Percentiles rank a stretch among this genome's conserved stretches.
Evolutionary conservation across 2,888 invertebrate species (phyloP).

Genomic region (Heliconius ethilla): DNA sequence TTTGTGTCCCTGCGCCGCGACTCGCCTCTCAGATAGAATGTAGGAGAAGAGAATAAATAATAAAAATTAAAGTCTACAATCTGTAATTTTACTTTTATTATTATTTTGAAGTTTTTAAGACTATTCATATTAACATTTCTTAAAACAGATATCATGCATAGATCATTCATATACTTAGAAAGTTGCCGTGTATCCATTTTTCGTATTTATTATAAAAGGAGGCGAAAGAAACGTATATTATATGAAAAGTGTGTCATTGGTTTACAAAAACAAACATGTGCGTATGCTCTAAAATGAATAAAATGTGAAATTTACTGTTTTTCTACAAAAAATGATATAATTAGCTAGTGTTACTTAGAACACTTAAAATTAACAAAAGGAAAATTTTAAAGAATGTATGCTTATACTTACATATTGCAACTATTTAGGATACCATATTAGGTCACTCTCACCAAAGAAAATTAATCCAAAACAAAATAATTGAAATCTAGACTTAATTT

Average conservation of each 20-base stretch:
- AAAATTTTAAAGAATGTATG: not conserved
- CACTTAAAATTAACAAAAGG: not conserved
- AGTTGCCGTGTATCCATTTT: conserved; percentile 2
- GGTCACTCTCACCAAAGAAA: conserved; percentile 50
- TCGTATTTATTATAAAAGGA: conserved; percentile 16
- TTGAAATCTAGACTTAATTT: conserved; percentile 47
- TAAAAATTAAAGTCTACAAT: not conserved
- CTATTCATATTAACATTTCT: not conserved
- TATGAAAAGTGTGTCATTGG: conserved; percentile 19
- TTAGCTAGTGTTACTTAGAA: not conserved
- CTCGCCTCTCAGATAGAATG: too few species aligned
- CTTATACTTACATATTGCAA: conserved; percentile 52
- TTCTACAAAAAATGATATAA: not conserved
- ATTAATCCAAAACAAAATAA: conserved; percentile 53
- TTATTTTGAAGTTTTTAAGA: too few species aligned
- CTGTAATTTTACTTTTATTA: not conserved
- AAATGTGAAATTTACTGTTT: not conserved
- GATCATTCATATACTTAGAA: not conserved
- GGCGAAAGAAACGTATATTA: conserved; percentile 16
- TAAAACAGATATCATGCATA: not conserved
- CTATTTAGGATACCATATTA: conserved; percentile 48
- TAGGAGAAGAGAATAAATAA: not conserved
- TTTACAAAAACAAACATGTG: conserved; percentile 15
- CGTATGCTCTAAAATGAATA: not conserved
- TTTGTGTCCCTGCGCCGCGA: too few species aligned